A percentile compares a stretch with the other conserved stretches of the same genome.
Conservation (phyloP, 2,888 invertebrate species). For the Aleiodes testaceus region DNA sequence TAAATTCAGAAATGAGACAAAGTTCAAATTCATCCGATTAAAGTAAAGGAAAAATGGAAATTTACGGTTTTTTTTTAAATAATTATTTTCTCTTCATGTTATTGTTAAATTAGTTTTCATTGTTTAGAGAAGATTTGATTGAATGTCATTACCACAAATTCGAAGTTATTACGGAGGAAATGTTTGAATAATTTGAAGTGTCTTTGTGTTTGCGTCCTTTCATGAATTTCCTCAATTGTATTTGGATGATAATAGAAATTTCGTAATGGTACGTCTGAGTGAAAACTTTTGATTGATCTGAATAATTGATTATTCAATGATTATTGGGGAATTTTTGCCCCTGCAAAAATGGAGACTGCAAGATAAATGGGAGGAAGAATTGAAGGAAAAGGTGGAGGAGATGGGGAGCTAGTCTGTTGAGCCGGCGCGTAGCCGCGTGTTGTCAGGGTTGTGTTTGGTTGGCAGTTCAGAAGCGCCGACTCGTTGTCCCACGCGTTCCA, state of each 20-base stretch:
- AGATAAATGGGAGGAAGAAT: neutral
- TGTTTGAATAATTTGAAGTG: too few relatives aligned
- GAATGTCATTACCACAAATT: too few relatives aligned
- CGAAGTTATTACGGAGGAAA: too few relatives aligned
- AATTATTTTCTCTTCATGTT: neutral
- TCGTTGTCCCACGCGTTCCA: conserved; percentile 69
- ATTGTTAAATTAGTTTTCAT: neutral
- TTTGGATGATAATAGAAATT: too few relatives aligned
- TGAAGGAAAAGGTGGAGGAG: conserved; percentile 1
- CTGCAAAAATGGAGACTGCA: too few relatives aligned
- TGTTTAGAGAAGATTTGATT: too few relatives aligned
- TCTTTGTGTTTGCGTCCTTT: too few relatives aligned
- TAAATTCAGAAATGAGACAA: neutral
- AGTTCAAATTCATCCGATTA: conserved; percentile 12
- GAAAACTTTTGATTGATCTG: too few relatives aligned
- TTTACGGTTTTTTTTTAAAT: neutral
- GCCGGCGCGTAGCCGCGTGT: conserved; percentile 70
- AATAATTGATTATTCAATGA: too few relatives aligned
- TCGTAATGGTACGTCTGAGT: too few relatives aligned
- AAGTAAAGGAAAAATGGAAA: conserved; percentile 13
- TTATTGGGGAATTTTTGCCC: too few relatives aligned
- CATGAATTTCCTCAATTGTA: too few relatives aligned
- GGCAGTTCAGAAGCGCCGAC: conserved; percentile 72
- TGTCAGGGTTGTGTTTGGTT: conserved; percentile 67
- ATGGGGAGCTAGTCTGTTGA: conserved; percentile 45